phyloP scores from a whole-genome alignment of 2,113 vertebrate genomes.

The Limnothrissa miodon region DNA sequence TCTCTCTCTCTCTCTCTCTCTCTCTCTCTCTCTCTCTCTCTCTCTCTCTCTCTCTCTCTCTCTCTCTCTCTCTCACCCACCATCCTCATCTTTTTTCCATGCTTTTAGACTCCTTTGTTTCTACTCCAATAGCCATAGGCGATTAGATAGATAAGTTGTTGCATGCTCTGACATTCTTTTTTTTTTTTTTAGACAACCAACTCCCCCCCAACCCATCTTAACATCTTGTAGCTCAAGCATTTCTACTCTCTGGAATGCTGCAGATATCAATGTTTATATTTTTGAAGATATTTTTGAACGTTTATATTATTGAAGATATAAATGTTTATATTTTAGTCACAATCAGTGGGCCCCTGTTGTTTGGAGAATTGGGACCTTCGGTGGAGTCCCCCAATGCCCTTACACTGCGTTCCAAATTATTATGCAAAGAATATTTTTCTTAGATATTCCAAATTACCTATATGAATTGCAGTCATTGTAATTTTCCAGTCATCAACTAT shows the following conservation, averaged over 20 bases:
- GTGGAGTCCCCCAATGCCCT: no score
- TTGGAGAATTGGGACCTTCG: no score
- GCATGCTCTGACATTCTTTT: slow-evolving; percentile 76
- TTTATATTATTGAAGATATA: no score
- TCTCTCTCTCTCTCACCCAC: slow-evolving; percentile 69
- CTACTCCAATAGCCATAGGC: slow-evolving; percentile 82
- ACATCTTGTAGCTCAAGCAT: not conserved
- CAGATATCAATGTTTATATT: not conserved
- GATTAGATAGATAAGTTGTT: slow-evolving; percentile 76
- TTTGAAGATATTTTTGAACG: no score
- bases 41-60: slow-evolving; percentile 48
- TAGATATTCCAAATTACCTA: no score
- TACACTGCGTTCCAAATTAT: no score
- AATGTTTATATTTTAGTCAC: no score
- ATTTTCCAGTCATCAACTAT: no score
- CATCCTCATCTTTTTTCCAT: slow-evolving; percentile 61
- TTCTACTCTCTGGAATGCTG: not conserved
- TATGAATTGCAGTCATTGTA: no score
- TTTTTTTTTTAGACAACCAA: slow-evolving; percentile 39
- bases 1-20: not conserved
- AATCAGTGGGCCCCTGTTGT: no score
- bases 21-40: not conserved
- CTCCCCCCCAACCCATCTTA: slow-evolving; percentile 20
- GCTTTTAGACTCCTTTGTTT: slow-evolving; percentile 54
- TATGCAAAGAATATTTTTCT: no score